phyloP scores from a whole-genome alignment of 2,113 vertebrate species.

The Alligator mississippiensis region DNA sequence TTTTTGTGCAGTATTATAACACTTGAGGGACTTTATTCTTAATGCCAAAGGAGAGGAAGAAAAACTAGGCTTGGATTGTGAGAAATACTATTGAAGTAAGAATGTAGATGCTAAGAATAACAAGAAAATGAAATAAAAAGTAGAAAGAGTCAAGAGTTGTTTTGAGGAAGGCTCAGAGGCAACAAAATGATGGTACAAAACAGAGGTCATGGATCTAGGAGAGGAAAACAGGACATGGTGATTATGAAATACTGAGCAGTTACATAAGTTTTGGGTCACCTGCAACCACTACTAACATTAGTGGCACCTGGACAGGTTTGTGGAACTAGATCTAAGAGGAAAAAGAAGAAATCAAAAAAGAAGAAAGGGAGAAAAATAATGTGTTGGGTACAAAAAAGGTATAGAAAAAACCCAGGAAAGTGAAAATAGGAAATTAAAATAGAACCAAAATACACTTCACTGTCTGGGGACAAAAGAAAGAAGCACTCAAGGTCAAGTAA shows the following conservation, averaged over 20 bases:
- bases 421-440: neutral
- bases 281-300: neutral
- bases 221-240: neutral
- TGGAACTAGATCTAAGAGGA: neutral
- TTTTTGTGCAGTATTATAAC: neutral
- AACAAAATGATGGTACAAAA: neutral
- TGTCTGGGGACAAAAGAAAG: too few relatives aligned
- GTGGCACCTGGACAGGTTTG: neutral
- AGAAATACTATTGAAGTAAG: neutral
- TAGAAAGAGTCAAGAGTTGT: neutral
- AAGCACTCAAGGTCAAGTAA: too few relatives aligned
- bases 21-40: neutral
- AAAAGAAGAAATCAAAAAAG: neutral
- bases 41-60: neutral
- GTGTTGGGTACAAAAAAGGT: neutral
- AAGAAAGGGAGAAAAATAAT: neutral
- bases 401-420: neutral
- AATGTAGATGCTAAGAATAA: neutral
- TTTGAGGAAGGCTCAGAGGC: neutral
- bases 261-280: neutral
- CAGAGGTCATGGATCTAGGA: neutral
- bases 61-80: neutral
- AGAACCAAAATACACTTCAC: too few relatives aligned
- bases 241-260: neutral
- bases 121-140: neutral